Conservation (phyloP, 1,140 invertebrate species). For the Pogonognathellus flavescens region DNA sequence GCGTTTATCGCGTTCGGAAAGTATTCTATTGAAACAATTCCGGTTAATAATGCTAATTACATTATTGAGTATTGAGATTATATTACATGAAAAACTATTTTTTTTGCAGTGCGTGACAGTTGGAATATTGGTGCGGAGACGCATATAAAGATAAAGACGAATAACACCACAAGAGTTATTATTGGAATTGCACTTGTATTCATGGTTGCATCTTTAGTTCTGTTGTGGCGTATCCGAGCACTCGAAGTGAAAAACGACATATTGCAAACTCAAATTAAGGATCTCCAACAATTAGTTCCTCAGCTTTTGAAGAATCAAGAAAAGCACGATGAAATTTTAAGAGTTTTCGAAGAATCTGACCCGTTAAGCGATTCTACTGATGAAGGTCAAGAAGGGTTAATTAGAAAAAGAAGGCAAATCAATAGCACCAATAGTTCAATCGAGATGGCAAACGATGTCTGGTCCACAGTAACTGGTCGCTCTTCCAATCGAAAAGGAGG, state of each 20-base stretch:
- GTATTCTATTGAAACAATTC: too few species aligned
- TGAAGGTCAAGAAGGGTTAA: not conserved
- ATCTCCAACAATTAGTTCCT: not conserved
- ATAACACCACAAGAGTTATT: conserved; percentile 27
- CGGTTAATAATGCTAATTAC: too few species aligned
- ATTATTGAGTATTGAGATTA: too few species aligned
- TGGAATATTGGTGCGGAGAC: conserved; percentile 46
- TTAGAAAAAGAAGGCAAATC: not conserved
- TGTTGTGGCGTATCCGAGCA: conserved; percentile 6
- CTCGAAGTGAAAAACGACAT: conserved; percentile 27
- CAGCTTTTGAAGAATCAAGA: not conserved
- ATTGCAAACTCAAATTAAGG: conserved; percentile 4
- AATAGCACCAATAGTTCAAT: not conserved
- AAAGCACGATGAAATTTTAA: not conserved
- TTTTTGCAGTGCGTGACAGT: not conserved
- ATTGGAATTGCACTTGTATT: conserved; percentile 35
- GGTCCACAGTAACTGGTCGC: conserved; percentile 18
- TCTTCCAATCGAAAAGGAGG: conserved; percentile 6
- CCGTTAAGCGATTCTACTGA: not conserved
- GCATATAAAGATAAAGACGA: not conserved
- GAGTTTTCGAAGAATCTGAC: not conserved
- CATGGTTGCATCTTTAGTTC: not conserved
- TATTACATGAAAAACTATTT: too few species aligned
- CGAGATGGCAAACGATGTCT: conserved; percentile 4
- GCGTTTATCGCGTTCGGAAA: too few species aligned